phyloP scores from a whole-genome alignment of 2,888 invertebrate genomes.

The Halictus quadricinctus region DNA sequence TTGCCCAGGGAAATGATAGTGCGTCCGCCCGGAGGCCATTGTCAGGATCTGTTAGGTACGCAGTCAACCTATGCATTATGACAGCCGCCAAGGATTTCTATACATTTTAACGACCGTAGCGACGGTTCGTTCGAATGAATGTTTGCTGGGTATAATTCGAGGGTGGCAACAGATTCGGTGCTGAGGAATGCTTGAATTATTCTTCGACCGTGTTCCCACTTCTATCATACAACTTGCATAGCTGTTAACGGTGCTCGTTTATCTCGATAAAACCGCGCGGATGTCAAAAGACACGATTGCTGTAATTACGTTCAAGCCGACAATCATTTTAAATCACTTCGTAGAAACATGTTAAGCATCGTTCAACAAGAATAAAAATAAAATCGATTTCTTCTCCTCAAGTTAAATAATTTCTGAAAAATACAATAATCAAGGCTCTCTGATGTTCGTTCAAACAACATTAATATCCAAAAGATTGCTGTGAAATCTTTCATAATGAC shows the following conservation, averaged over 20 bases:
- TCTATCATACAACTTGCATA: neutral
- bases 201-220: neutral
- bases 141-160: conserved; percentile 57
- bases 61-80: conserved; percentile 46
- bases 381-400: neutral
- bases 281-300: neutral
- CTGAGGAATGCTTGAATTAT: neutral
- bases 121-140: conserved; percentile 60
- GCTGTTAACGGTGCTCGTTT: neutral
- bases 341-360: too few species aligned
- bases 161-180: conserved; percentile 17
- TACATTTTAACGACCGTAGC: conserved; percentile 64
- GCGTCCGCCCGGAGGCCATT: conserved; percentile 25
- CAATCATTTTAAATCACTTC: neutral
- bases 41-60: conserved; percentile 29
- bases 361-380: neutral
- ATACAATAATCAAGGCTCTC: neutral
- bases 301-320: neutral
- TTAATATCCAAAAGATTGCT: too few species aligned
- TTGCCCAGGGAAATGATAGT: conserved; percentile 40
- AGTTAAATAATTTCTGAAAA: neutral
- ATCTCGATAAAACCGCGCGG: neutral
- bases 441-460: too few species aligned
- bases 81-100: conserved; percentile 48
- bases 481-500: too few species aligned